Evolutionary conservation across 2,113 vertebrate species (phyloP).

Genomic region (Xiphophorus hellerii): DNA sequence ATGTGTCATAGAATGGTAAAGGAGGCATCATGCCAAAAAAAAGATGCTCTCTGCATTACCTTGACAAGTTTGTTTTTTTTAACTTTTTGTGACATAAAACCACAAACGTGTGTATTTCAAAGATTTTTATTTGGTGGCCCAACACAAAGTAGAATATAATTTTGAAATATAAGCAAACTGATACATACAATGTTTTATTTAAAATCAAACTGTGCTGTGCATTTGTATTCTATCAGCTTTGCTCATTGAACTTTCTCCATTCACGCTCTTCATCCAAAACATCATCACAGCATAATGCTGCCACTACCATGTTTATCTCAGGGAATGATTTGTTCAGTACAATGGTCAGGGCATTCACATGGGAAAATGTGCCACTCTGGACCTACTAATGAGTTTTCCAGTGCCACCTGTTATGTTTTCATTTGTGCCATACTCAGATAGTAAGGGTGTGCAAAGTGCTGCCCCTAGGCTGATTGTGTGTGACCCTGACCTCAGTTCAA

Average conservation of each 20-base stretch:
- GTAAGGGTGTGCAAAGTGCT: no score
- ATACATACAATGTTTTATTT: not conserved
- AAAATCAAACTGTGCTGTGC: not conserved
- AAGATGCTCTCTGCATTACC: conserved; percentile 2
- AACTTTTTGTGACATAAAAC: not conserved
- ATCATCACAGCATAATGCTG: not conserved
- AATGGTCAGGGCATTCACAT: not conserved
- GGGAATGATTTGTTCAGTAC: not conserved
- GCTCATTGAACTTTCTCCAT: not conserved
- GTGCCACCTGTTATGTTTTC: not conserved
- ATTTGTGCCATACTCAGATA: not conserved
- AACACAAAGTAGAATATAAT: not conserved
- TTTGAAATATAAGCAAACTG: not conserved
- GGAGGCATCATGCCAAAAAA: not conserved
- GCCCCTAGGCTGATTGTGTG: no score
- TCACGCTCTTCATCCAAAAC: no score
- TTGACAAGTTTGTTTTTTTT: not conserved
- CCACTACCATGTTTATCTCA: not conserved
- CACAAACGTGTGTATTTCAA: not conserved
- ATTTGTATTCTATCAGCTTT: not conserved
- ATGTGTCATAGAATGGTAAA: conserved; percentile 20
- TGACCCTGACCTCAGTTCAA: no score
- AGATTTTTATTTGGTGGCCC: not conserved
- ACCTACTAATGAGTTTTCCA: not conserved
- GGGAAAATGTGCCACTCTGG: not conserved